These are phyloP conservation scores for Heterocephalus glaber DNA, from an alignment of 2,113 vertebrate genomes.

Conservation along the genomic window DNA sequence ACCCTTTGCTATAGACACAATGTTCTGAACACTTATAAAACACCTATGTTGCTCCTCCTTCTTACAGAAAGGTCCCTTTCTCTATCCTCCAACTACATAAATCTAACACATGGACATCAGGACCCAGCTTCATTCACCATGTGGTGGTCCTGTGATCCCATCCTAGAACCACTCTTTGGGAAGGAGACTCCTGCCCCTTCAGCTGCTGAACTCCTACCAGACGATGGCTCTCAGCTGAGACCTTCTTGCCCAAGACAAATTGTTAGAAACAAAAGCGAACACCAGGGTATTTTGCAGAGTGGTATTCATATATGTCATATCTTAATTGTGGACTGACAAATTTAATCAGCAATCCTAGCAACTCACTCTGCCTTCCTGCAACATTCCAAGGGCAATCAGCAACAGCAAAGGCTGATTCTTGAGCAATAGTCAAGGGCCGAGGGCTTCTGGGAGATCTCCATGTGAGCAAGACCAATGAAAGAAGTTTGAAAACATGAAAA, in stretches of 20 bases:
- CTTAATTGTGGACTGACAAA: neutral
- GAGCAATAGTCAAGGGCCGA: neutral
- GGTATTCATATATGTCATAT: fast-evolving
- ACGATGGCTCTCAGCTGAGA: neutral
- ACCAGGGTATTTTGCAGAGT: neutral
- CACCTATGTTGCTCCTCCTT: neutral
- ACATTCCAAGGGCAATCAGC: neutral
- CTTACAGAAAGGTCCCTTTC: neutral
- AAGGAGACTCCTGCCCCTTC: too few species aligned
- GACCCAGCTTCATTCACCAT: too few species aligned
- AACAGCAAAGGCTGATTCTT: neutral
- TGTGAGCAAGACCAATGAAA: neutral
- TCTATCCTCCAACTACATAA: neutral
- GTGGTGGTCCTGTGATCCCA: fast-evolving
- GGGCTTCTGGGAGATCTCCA: neutral
- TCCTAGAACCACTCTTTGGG: neutral
- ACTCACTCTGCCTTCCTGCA: neutral
- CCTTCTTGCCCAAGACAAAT: neutral
- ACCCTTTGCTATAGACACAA: neutral
- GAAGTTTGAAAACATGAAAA: neutral
- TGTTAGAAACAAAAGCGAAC: neutral
- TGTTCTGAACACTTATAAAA: neutral
- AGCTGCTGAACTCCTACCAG: neutral
- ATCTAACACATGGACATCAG: neutral
- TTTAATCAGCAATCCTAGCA: neutral